Conservation (phyloP, 2,888 invertebrate species). For the Phrixothrix hirtus region DNA sequence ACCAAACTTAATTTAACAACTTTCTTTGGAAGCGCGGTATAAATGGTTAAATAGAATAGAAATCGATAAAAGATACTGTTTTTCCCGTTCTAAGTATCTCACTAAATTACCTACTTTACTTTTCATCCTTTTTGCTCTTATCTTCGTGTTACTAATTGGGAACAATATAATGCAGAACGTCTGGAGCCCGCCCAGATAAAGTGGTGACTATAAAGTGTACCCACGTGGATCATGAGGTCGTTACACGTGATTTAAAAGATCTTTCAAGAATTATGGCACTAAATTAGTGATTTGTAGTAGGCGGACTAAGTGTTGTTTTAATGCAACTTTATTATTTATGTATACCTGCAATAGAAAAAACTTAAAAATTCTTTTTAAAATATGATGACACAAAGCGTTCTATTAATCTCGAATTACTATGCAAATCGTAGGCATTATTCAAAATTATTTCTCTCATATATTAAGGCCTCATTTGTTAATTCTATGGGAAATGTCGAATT, state of each 20-base stretch:
- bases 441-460: too few species aligned
- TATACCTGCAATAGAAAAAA: conserved; percentile 3
- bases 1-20: too few species aligned
- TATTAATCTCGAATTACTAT: too few species aligned
- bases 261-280: conserved; percentile 17
- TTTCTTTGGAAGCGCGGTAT: too few species aligned
- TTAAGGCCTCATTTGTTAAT: too few species aligned
- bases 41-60: too few species aligned
- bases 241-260: conserved; percentile 21
- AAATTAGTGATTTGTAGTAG: conserved; percentile 19
- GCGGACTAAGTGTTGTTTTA: conserved; percentile 16
- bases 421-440: neutral
- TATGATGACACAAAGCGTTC: too few species aligned
- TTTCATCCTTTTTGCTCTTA: neutral
- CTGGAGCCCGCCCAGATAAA: conserved; percentile 17
- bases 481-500: too few species aligned
- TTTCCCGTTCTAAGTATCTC: too few species aligned
- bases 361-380: conserved; percentile 1
- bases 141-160: conserved; percentile 7
- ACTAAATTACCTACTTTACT: conserved; percentile 30
- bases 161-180: conserved; percentile 15
- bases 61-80: too few species aligned
- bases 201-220: conserved; percentile 18
- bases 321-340: conserved; percentile 15
- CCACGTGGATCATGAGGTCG: conserved; percentile 21